Evolutionary conservation across 2,888 invertebrate genomes (phyloP), one percentile per base, ranked within the genome.

Genomic region (Rhaphigaster nebulosa): DNA sequence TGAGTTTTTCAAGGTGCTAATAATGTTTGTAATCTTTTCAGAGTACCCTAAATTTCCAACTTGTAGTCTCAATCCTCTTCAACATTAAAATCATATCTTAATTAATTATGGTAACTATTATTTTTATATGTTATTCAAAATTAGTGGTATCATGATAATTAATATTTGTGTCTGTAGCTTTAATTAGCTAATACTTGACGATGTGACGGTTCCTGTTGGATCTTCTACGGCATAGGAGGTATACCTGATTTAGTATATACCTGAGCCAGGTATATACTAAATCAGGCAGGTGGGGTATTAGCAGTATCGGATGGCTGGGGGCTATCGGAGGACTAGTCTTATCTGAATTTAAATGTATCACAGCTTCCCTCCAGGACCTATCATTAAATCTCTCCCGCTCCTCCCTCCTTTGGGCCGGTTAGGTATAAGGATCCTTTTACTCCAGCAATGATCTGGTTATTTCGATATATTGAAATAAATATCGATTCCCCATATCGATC

Each of bases 311-410:
- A 38, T 76, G 23, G 34, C 76, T 76, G 18, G 76, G 23, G 76
- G 76, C 45, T 38, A 76, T 18, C 76, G 38, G 18, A 38, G 23
- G 76, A 38, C 45, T 38, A 76, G 76, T 18, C 76, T 12, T n/a
- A 76, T 76, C 76, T 76, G 76, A 76, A 76, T 76, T 76, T 76
- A 76, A 76, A 76, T 76, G 76, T 76, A 76, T 76, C 76, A 76
- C 76, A 76, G 76, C 76, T 76, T 76, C 38, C 38, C 20, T 76
- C 76, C 38, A 34, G 20, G 38, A 38, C 38, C 76, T 76, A 76
- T 76, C 38, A 76, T 76, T 76, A 76, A 76, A 38, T 1, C 76
- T 76, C 38, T 38, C 76, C 76, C 34, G 70, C 34, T 5, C 38
- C n/a, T 8, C 13, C 60, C 45, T 45, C 45, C 45, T 6, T 45